Evolutionary conservation across 2,888 invertebrate genomes (phyloP), one percentile per base, ranked within the genome.

Genomic region (Aphodius sticticus): DNA sequence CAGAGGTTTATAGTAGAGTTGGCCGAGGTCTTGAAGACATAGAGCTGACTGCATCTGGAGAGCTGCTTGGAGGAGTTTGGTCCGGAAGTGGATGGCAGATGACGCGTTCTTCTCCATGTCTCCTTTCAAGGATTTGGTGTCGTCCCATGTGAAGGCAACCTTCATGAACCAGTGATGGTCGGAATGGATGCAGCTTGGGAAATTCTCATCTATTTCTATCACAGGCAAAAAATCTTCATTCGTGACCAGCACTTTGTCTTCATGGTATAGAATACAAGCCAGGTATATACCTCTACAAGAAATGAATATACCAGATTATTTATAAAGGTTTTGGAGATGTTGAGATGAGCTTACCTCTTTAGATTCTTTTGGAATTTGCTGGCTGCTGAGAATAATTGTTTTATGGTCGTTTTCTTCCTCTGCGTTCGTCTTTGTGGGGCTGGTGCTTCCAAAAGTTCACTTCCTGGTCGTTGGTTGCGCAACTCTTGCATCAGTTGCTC

Each of bases 161-260:
- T 98, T 98, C 96, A 99, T 97, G 35, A 99, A 92, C 99, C 99
- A 99, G 88, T 99, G 96, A 89, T 98, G 96, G 90, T 99, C 99
- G 81, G 94, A 94, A 88, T 97, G 95, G 82, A 98, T 94, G 83
- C 96, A 96, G 85, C 95, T 96, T 72, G 97, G 96, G 88, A 97
- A 98, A 53, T 96, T 96, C 89, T 99, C 99, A 88, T 99, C 99
- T 76, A 99, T 96, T 91, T 99, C 98, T 85, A 99, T 96, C 81
- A 98, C 96, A 0, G 99, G 99, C 81, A 99, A 91, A 89, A 97
- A 97, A 88, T 99, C 99, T 89, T 99, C 99, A 85, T 97, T 97
- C 69, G 99, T 99, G 79, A 98, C 97, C 85, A 99, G 91, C 76
- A 99, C 95, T 88, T 96, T 97, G 88, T 99, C 98, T 87, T 99